A percentile compares a stretch with the other conserved stretches of the same genome.
These are phyloP conservation scores for Oscheius sp. DNA, from an alignment of 2,888 invertebrate genomes.

Conservation along the genomic window DNA sequence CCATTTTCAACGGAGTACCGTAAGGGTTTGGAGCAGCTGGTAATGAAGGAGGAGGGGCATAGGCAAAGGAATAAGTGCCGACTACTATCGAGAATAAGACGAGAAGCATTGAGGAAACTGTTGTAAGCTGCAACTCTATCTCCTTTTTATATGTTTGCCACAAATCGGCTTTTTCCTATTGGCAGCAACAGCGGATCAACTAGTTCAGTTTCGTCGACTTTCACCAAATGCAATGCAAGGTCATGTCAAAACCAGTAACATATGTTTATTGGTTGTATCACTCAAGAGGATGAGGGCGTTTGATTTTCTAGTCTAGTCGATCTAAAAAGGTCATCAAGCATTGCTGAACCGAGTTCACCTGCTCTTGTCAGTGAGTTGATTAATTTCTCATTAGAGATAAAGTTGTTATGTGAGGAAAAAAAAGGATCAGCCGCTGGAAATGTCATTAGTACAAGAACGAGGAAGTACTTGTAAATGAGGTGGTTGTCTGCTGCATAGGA, in stretches of 20 bases:
- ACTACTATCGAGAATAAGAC: neutral
- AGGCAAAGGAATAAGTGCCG: neutral
- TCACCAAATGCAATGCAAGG: slow-evolving; percentile 8
- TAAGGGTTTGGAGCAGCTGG: slow-evolving; percentile 23
- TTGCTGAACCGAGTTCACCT: neutral
- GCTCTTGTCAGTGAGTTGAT: slow-evolving; percentile 1
- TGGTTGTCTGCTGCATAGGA: neutral
- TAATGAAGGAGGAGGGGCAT: slow-evolving; percentile 22
- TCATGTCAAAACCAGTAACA: slow-evolving; percentile 14
- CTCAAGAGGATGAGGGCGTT: neutral
- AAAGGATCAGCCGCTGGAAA: neutral
- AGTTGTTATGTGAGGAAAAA: neutral
- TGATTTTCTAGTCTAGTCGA: too few relatives aligned
- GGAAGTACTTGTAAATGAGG: neutral
- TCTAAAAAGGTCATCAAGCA: too few relatives aligned
- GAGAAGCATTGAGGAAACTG: slow-evolving; percentile 9
- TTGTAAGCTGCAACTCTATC: neutral
- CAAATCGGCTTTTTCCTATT: neutral
- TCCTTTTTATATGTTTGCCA: too few relatives aligned
- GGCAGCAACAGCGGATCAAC: slow-evolving; percentile 1
- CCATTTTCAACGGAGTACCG: slow-evolving; percentile 7
- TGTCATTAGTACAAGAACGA: neutral
- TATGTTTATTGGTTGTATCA: slow-evolving; percentile 7
- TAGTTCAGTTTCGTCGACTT: neutral
- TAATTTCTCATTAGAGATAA: slow-evolving; percentile 3